phyloP scores from a whole-genome alignment of 2,797 vertebrate genomes.

The Neomorphus geoffroyi region DNA sequence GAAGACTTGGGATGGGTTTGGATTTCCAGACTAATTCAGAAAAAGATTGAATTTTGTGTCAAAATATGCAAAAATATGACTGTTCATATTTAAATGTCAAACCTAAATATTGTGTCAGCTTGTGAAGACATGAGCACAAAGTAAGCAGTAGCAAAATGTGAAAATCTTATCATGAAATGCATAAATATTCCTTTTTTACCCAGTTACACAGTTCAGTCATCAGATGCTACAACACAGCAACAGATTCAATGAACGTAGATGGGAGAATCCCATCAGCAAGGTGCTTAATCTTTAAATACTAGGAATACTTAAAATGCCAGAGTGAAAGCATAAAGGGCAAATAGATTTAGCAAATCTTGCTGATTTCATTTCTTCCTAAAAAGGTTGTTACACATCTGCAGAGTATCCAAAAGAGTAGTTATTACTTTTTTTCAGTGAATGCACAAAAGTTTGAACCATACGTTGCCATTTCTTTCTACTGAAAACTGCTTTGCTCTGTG shows the following conservation, averaged over 20 bases:
- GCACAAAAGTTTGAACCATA: not conserved
- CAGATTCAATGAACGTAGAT: not conserved
- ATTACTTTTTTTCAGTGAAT: not conserved
- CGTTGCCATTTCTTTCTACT: not conserved
- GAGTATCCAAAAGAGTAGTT: not conserved
- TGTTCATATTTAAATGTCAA: slow-evolving; percentile 19
- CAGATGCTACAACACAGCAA: not conserved
- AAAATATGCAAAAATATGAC: slow-evolving; percentile 40
- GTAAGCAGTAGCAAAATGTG: not conserved
- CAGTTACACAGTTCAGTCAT: not conserved
- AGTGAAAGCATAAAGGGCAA: not conserved
- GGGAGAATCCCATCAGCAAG: not conserved
- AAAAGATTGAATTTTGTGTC: slow-evolving; percentile 33
- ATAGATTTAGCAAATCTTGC: not conserved
- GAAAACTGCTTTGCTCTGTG: not conserved
- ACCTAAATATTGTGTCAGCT: slow-evolving; percentile 53
- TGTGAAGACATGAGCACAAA: slow-evolving; percentile 19
- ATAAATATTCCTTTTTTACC: not conserved
- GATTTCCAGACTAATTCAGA: slow-evolving; percentile 28
- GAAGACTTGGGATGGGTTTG: not conserved
- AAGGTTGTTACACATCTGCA: not conserved
- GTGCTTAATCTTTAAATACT: not conserved
- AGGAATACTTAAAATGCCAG: slow-evolving; percentile 15
- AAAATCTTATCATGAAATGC: not conserved
- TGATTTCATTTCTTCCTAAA: not conserved